phyloP scores from a whole-genome alignment of 2,797 vertebrate species.

The Threskiornis aethiopicus region DNA sequence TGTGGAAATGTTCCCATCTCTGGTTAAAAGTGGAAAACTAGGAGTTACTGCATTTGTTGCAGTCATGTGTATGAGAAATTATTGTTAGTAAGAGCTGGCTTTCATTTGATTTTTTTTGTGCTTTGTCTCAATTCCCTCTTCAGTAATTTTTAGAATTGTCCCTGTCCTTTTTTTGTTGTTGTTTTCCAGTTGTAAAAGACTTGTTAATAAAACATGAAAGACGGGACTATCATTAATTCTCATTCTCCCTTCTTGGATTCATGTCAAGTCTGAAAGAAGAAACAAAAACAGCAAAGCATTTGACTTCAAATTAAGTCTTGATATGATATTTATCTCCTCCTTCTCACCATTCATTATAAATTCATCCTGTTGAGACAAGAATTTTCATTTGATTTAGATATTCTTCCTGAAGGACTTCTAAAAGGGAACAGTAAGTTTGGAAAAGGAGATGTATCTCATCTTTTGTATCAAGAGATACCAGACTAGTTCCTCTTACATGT shows the following conservation, averaged over 20 bases:
- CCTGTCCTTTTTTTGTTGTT: not conserved
- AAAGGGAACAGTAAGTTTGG: not conserved
- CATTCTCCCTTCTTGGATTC: not conserved
- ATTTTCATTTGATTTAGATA: not conserved
- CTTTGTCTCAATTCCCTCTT: not conserved
- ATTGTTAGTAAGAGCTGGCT: not conserved
- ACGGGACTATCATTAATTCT: not conserved
- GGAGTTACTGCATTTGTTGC: not conserved
- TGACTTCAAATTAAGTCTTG: constrained; percentile 33
- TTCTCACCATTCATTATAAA: not conserved
- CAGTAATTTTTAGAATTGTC: not conserved
- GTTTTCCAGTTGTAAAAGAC: not conserved
- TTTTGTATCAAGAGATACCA: not conserved
- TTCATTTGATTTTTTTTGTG: not conserved
- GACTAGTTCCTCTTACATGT: not conserved
- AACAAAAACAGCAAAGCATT: not conserved
- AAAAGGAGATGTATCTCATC: not conserved
- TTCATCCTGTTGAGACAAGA: not conserved
- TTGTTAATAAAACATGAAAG: constrained; percentile 41
- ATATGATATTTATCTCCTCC: not conserved
- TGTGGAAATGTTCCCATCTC: not conserved
- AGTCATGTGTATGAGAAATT: not conserved
- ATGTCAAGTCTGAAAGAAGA: not conserved
- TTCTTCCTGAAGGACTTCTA: not conserved
- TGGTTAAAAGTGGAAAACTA: not conserved